Base-by-base conservation (phyloP, 2,797 vertebrate species). In the Sebastes hopkinsi region DNA sequence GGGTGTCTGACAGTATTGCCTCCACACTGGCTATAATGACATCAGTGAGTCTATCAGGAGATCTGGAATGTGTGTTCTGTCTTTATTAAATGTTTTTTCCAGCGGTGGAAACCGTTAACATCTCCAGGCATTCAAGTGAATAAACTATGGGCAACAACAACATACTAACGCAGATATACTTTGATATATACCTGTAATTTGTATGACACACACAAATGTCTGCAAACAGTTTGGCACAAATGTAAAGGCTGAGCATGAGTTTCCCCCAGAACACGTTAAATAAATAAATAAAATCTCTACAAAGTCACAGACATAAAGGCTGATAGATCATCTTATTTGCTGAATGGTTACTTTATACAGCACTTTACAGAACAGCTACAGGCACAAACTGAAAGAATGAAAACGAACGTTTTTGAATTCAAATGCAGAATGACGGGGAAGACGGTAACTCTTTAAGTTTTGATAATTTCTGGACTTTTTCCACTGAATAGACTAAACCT, bases 151-250 rank as follows among this genome's bases (percentile, higher is more conserved):
- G 86, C 84, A 76, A 91, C 88, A 79, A 89, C 89, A 70, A 90
- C 89, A 66, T 68, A 91, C 72, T 84, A 88, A 91, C 65, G 87
- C 81, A 84, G 85, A 91, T 87, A 91, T 88, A 91, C 80, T 83
- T 75, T 60, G 64, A 87, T 87, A 83, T 87, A 89, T 84, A 91
- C 87, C 88, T 89, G 90, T 75, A 66, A 79, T 82, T 78, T 83
- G 74, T 82, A 84, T 79, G 88, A 94, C 92, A 91, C 92, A 92
- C 91, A 92, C 91, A 86, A 9, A 94, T 90, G 88, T 91, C 91
- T 79, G 94, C 94, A 91, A 92, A 95, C 90, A 89, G 91, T 95
- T 96, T 96, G 95, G 95, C 96, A 96, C 96, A 89, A 95, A 95
- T 94, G 90, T 93, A 95, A 95, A 96, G 93, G 93, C 93, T 92